Evolutionary conservation across 2,888 invertebrate species (phyloP).

Genomic region (Metacarcinus magister): DNA sequence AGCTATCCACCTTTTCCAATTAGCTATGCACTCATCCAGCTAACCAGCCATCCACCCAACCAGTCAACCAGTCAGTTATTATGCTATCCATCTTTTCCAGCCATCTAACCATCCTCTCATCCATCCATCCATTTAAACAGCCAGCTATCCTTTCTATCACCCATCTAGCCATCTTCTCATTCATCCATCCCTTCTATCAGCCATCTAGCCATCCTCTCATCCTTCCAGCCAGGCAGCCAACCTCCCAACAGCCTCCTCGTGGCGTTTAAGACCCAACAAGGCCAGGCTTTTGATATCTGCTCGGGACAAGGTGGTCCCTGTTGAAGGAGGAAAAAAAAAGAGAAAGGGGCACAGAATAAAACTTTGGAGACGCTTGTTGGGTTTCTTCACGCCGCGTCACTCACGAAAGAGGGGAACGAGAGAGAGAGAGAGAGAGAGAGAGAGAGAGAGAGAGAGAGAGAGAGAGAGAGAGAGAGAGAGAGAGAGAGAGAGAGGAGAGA

Average conservation of each 20-base stretch:
- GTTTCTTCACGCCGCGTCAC: constrained; percentile 52
- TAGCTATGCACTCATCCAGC: neutral
- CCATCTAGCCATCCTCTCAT: neutral
- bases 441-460: neutral
- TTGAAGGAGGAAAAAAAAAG: constrained; percentile 14
- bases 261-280: constrained; percentile 56
- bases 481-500: neutral
- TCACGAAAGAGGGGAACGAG: neutral
- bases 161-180: neutral
- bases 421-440: neutral
- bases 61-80: neutral
- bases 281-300: constrained; percentile 62
- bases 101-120: neutral
- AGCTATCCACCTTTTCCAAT: neutral
- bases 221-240: neutral
- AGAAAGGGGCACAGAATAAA: constrained; percentile 50
- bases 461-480: neutral
- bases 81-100: neutral
- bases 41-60: neutral
- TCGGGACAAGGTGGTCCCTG: constrained; percentile 52
- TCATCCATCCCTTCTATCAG: neutral
- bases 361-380: constrained; percentile 70
- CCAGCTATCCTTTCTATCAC: neutral
- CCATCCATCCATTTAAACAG: neutral
- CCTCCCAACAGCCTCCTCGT: neutral